Conservation (phyloP, 2,888 invertebrate species). For the Macrosiphum euphorbiae region DNA sequence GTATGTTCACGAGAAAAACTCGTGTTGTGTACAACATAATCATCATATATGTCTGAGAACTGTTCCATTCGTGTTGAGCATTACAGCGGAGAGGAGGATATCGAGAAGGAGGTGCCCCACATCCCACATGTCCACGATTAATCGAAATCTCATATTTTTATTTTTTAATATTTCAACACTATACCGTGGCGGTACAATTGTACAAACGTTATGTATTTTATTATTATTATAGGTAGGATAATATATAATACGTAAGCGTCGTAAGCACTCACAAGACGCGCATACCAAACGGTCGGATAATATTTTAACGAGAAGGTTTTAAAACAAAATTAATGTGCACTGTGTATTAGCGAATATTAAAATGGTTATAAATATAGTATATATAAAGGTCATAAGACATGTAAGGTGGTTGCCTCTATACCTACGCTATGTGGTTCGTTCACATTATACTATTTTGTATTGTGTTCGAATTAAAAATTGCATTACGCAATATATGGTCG, state of each 20-base stretch:
- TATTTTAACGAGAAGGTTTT: not conserved
- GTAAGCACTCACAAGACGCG: not conserved
- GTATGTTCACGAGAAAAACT: not conserved
- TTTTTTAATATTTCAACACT: not conserved
- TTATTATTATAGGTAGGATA: not conserved
- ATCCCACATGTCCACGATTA: constrained; percentile 30
- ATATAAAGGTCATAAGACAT: not conserved
- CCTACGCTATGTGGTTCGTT: not conserved
- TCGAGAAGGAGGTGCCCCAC: constrained; percentile 34
- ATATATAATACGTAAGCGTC: not conserved
- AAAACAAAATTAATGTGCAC: constrained; percentile 3
- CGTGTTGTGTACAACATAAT: not conserved
- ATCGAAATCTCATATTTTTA: constrained; percentile 34
- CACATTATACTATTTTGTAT: not conserved
- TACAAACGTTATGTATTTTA: not conserved
- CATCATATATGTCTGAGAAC: not conserved
- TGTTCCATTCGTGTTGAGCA: not conserved
- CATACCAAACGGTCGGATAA: not conserved
- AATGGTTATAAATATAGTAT: not conserved
- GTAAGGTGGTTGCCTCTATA: not conserved
- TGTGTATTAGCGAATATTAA: not conserved
- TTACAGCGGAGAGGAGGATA: not conserved
- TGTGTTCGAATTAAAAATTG: constrained; percentile 43
- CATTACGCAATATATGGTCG: not conserved
- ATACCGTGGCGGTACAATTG: not conserved